Evolutionary conservation across 2,888 invertebrate species (phyloP).

Genomic region (Drosophila fungiperda): DNA sequence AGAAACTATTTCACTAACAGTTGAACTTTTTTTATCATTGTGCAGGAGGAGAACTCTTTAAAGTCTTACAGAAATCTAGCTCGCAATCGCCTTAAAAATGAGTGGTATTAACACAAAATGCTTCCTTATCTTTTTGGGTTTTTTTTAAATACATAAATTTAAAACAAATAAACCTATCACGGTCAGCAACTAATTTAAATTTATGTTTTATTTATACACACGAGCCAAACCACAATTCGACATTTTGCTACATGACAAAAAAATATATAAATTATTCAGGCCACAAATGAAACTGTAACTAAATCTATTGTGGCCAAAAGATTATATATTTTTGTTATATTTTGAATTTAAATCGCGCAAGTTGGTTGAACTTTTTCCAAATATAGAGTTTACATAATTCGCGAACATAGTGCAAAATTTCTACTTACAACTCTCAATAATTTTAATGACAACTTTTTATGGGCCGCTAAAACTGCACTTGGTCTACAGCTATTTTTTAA

Average conservation of each 20-base stretch:
- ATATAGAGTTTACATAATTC: conserved; percentile 55
- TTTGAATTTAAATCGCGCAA: conserved; percentile 53
- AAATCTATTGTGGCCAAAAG: background rate
- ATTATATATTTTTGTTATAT: conserved; percentile 30
- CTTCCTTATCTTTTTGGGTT: background rate
- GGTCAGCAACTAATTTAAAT: conserved; percentile 58
- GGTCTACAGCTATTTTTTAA: conserved; percentile 18
- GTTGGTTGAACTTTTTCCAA: conserved; percentile 30
- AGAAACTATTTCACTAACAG: background rate
- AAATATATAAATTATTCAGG: background rate
- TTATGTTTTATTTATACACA: conserved; percentile 27
- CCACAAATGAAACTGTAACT: background rate
- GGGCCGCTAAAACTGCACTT: conserved; percentile 62
- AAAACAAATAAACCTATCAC: conserved; percentile 26
- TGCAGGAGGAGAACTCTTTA: background rate
- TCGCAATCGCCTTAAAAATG: background rate
- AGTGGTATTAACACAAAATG: background rate
- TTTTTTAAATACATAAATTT: background rate
- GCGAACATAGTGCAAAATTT: conserved; percentile 52
- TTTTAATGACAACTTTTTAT: conserved; percentile 64
- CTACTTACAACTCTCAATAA: conserved; percentile 13
- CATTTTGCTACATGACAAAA: background rate
- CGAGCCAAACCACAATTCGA: background rate
- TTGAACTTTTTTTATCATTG: background rate
- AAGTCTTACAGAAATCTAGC: background rate